These are phyloP conservation scores for Ridgeia piscesae DNA, from an alignment of 1,140 invertebrate species.

Conservation along the genomic window DNA sequence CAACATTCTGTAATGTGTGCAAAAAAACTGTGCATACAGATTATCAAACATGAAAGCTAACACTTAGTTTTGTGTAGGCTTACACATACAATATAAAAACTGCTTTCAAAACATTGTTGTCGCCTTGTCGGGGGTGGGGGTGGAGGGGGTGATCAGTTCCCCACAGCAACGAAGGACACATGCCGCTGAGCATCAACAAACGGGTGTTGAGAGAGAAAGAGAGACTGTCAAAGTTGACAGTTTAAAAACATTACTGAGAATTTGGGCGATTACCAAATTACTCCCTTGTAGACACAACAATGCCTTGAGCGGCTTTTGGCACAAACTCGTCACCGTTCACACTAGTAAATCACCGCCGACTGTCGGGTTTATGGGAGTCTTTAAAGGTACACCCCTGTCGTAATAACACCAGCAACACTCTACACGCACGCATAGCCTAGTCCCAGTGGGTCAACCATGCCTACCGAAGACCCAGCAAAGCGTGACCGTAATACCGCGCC, in stretches of 20 bases:
- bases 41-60: no score
- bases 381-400: neutral
- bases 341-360: neutral
- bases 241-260: neutral
- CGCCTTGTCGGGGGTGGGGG: no score
- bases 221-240: neutral
- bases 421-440: neutral
- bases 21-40: no score
- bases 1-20: no score
- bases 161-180: neutral
- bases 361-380: neutral
- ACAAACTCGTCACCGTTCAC: neutral
- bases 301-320: neutral
- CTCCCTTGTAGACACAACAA: neutral
- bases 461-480: neutral
- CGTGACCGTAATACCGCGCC: neutral
- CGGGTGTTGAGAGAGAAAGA: neutral
- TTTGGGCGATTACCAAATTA: neutral
- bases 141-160: neutral
- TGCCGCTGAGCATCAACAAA: neutral
- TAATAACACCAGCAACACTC: neutral
- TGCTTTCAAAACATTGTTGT: no score
- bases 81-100: no score
- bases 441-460: neutral
- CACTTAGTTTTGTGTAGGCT: no score